Base-by-base conservation (phyloP, 2,113 vertebrate genomes). In the Vicugna pacos region DNA sequence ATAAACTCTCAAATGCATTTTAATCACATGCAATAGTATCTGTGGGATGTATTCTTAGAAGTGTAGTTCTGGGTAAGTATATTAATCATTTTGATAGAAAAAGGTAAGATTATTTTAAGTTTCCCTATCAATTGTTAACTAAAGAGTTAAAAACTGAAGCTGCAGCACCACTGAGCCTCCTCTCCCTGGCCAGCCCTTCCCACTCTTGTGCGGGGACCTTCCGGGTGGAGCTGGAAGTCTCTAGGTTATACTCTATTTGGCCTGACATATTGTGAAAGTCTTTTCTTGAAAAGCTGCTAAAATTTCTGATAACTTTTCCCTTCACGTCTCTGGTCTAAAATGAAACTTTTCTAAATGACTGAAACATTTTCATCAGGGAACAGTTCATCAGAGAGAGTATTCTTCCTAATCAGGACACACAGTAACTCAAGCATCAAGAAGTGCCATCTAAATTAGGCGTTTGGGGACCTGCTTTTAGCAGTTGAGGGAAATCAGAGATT, bases 391-490 rank as follows among this genome's bases (percentile, higher is more conserved):
- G 32, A 92, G 96, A 75, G 14, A 95, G 3, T 75, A 91, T 93
- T 89, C 22, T 87, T 92, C 72, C 52, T 73, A 50, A 7, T 5
- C 35, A 85, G 72, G 38, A 65, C 92, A 92, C 87, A 94, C 7
- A 97, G 85, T 70, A 96, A 93, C 76, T 91, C 32, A 46, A 81
- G 81, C 80, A 95, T 89, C 91, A 95, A 93, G 14, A 94, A 91
- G 30, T 7, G 85, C 14, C 91, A 42, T 14, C 75, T 97, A 97
- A 98, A 96, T 98, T 85, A 94, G 91, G 70, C 58, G 67, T 89
- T 96, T 89, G 46, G 97, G 91, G 97, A 96, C 32, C 9, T 82
- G 32, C 24, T 77, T 92, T 96, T 85, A 90, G 60, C 26, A 95
- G 86, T 93, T n/a, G 82, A 56, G 24, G 72, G 46, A 89, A 95